Percentiles rank a stretch among this genome's conserved stretches.
phyloP scores from a whole-genome alignment of 1,140 invertebrate species.

The Drosophila sulfurigaster region DNA sequence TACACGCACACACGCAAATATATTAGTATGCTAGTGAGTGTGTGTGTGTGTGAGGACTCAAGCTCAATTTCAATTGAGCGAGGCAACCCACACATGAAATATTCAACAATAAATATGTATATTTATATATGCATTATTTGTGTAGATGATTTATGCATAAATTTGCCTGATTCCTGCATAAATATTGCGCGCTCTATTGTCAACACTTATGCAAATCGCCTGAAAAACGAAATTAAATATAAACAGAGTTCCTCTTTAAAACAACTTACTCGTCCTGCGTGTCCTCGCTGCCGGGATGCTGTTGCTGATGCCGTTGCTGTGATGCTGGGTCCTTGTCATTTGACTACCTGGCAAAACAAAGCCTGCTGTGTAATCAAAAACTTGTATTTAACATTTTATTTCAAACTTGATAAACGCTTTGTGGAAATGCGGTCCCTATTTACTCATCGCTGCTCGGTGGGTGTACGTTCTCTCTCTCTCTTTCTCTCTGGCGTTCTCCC shows the following conservation, averaged over 20 bases:
- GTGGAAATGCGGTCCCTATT: constrained; percentile 64
- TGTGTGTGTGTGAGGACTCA: neutral
- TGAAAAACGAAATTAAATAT: constrained; percentile 24
- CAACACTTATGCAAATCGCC: constrained; percentile 66
- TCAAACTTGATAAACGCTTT: constrained; percentile 77
- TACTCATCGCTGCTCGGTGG: neutral
- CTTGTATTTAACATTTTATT: constrained; percentile 78
- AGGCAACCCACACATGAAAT: neutral
- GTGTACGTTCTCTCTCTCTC: neutral
- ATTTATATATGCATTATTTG: constrained; percentile 3
- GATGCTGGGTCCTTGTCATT: constrained; percentile 32
- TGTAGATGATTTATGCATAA: constrained; percentile 51
- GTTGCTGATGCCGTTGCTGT: constrained; percentile 7
- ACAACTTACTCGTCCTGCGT: neutral
- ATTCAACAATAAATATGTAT: constrained; percentile 10
- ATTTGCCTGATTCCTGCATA: constrained; percentile 53
- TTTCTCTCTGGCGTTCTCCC: too few relatives aligned
- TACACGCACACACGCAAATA: neutral
- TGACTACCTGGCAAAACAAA: constrained; percentile 56
- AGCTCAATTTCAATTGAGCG: constrained; percentile 27
- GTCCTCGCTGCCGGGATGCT: neutral
- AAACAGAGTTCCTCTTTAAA: constrained; percentile 23
- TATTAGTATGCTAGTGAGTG: constrained; percentile 22
- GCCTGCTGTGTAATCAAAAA: constrained; percentile 75
- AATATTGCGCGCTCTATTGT: constrained; percentile 51